Base-by-base conservation (phyloP, 2,113 vertebrate genomes). In the Apodemus speciosus region DNA sequence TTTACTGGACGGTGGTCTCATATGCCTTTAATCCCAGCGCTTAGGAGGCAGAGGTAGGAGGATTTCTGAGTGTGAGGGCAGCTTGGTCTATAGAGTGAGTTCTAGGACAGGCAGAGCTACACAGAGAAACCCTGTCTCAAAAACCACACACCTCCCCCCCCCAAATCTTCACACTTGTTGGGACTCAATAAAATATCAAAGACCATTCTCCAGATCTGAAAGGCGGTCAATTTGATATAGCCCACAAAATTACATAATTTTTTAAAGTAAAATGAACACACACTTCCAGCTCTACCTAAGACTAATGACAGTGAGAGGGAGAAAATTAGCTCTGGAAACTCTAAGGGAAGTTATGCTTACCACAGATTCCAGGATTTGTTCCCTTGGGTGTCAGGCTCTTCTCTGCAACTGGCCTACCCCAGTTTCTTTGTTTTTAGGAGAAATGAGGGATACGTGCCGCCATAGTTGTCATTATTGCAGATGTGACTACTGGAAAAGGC, bases 241-340 rank as follows among this genome's bases (percentile, higher is more conserved):
- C 8, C 66, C 3, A 79, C 4, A 85, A 88, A 76, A 49, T 79
- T 38, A 49, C 21, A 40, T 77, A 76, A 81, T 58, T 81, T 88
- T 89, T 69, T 56, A 18, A 76, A 40, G n/a, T 81, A 75, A 68
- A 88, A 43, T 32, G 3, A 9, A 71, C 62, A 92, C 56, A 66
- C 2, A 49, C 66, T 84, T 89, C 51, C 20, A 77, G 6, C 6
- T 85, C 51, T 89, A 0, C 27, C 3, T 90, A 69, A 46, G 49
- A 73, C 60, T 73, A 56, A 25, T 66, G 43, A 6, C 35, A n/a
- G 60, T 20, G 27, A 88, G 58, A 84, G 32, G 58, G 72, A 91
- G 53, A n/a, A 89, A 66, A 51, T 69, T 80, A 4, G 7, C 73
- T 91, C n/a, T 76, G 64, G 89, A 91, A 91, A 91, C 11, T 77